Base-by-base conservation (phyloP, 1,140 invertebrate species). In the Drosophila ironensis region DNA sequence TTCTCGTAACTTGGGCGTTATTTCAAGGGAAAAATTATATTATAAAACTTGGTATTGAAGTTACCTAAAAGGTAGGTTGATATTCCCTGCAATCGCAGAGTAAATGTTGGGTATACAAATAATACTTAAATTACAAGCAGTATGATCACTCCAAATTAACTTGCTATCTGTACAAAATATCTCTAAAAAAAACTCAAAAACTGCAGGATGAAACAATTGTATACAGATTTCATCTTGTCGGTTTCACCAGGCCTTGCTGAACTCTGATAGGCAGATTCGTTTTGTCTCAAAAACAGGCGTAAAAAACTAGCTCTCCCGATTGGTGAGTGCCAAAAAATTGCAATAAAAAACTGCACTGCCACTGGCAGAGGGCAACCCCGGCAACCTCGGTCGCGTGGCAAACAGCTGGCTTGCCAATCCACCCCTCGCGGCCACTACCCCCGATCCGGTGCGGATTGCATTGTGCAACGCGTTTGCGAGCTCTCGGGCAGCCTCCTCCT, bases 321-420 rank as follows among this genome's bases (percentile, higher is more conserved):
- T 80, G 76, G 76, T 48, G 61, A 46, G n/a, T 20, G 28, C 28
- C 35, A 76, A 80, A 78, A 78, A 81, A 59, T 42, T 56, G 52
- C 53, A 73, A 40, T 81, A 78, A 81, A 73, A 81, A 81, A 81
- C 46, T 59, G 71, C 67, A 81, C 4, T 30, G n/a, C 50, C 41
- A 60, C 56, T 60, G 56, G 25, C 51, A 33, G 14, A 1, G 19
- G 30, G 56, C 61, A 66, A 66, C 61, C 61, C 61, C 41, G 59
- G 17, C 28, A n/a, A n/a, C n/a, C 24, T 17, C 8, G 16, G 45
- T 25, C 61, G 59, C 59, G 59, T 66, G 61, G 8, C 61, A 41
- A 24, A 4, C 57, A 64, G 54, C 56, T 61, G 57, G 4, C 17
- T n/a, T 61, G 56, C 41, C 28, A 22, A 61, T 48, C 56, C 33